Evolutionary conservation across 2,888 invertebrate genomes (phyloP), one percentile per base, ranked within the genome.

Genomic region (Catocala sponsa): DNA sequence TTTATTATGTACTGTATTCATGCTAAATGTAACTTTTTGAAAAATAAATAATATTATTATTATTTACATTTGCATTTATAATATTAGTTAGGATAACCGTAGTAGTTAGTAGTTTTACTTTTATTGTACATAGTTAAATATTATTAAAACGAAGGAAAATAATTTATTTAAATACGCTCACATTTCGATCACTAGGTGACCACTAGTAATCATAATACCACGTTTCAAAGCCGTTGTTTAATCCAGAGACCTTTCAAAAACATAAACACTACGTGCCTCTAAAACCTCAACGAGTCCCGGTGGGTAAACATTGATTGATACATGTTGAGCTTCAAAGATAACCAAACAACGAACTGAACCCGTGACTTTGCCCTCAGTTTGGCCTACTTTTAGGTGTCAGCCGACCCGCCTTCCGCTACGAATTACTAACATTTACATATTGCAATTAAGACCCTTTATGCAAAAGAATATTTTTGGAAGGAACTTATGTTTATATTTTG

Each of bases 341-440:
- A 76, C 74, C 64, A 67, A 76, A 74, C 76, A 67, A 67, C 71
- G 74, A 62, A 52, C 70, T 44, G 33, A 41, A 43, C 55, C 65
- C 52, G 55, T 69, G 70, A 68, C 63, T 76, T 71, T 78, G 69
- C 69, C 71, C 79, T 60, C 63, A 46, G 48, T 60, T 65, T 78
- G 74, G 54, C 79, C 77, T 78, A 77, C 71, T 76, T 77, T 71
- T 49, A 43, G 41, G 6, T n/a, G 49, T 42, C n/a, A 48, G 47
- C 43, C 55, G 55, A 35, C 68, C 61, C 53, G 50, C 64, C 59
- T 60, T 60, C 33, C 53, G 53, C 59, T 55, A 59, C 54, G 54
- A 63, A 59, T 65, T 61, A 65, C 52, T 64, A 33, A 61, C 46
- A 65, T 77, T 77, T 78, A 61, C 69, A 77, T 77, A 76, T 74